A percentile compares a stretch with the other conserved stretches of the same genome.
Evolutionary conservation across 35 echinoderm and acorn worm genomes (phyloP).

Genomic region (Heliocidaris erythrogramma): DNA sequence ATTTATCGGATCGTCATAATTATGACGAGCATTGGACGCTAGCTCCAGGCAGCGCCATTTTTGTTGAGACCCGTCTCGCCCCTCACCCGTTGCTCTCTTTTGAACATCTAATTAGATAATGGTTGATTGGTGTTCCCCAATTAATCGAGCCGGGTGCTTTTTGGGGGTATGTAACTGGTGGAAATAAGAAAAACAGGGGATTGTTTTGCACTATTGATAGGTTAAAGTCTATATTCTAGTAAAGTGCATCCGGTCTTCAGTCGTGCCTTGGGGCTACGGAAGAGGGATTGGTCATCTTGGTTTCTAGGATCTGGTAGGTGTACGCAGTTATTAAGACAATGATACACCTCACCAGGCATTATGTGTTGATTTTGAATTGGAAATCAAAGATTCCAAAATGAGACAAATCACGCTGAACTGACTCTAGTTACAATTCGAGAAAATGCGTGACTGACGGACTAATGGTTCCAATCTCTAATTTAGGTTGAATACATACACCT

Average conservation of each 20-base stretch:
- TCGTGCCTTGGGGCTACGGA: neutral
- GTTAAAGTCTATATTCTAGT: neutral
- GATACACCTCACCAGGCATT: too few species aligned
- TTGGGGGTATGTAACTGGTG: too few species aligned
- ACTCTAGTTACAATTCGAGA: too few species aligned
- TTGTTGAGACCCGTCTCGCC: neutral
- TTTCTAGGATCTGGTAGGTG: too few species aligned
- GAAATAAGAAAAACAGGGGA: too few species aligned
- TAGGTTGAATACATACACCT: too few species aligned
- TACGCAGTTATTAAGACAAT: too few species aligned
- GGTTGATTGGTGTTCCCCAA: neutral
- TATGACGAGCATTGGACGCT: neutral
- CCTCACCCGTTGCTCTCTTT: neutral
- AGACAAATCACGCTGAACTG: too few species aligned
- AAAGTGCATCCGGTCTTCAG: neutral
- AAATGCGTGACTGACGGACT: too few species aligned
- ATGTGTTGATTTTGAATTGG: too few species aligned
- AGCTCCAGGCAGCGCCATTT: neutral
- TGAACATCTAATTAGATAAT: neutral
- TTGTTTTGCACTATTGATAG: neutral
- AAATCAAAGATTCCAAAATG: too few species aligned
- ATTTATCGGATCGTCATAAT: conserved; percentile 9
- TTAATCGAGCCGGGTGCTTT: neutral
- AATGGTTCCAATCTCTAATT: too few species aligned
- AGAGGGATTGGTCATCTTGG: neutral